A percentile compares a stretch with the other conserved stretches of the same genome.
Conservation (phyloP, 2,888 invertebrate species). For the Torymus texanus region DNA sequence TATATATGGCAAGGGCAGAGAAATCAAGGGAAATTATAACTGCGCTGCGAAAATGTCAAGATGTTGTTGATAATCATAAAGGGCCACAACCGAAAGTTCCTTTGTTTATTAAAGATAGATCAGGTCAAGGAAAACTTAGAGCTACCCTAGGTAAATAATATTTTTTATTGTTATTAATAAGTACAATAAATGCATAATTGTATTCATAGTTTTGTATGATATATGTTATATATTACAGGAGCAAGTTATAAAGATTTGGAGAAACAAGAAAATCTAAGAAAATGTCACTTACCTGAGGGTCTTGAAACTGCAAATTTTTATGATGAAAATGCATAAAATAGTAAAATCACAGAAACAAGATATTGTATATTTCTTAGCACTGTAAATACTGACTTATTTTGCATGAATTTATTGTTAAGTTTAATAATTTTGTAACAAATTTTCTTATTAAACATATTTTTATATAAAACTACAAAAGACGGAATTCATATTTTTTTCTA, state of each 20-base stretch:
- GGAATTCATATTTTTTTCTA: no score
- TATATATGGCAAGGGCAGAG: slow-evolving; percentile 85
- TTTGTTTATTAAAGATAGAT: slow-evolving; percentile 51
- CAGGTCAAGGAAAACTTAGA: slow-evolving; percentile 58
- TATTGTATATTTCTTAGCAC: no score
- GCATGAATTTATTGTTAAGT: no score
- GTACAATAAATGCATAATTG: not conserved
- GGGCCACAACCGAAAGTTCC: slow-evolving; percentile 50
- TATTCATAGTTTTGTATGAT: not conserved
- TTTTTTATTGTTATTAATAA: not conserved
- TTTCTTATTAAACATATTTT: no score
- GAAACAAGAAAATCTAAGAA: slow-evolving; percentile 77
- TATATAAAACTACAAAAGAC: no score
- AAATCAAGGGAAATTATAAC: slow-evolving; percentile 78
- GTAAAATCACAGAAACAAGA: no score
- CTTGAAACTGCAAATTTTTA: slow-evolving; percentile 80
- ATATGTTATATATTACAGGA: slow-evolving; percentile 73
- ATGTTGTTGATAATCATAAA: slow-evolving; percentile 38
- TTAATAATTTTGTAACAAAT: no score
- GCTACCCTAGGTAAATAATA: slow-evolving; percentile 57
- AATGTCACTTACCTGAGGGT: slow-evolving; percentile 81
- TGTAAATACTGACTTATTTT: no score
- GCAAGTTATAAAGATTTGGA: slow-evolving; percentile 78
- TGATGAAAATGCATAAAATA: slow-evolving; percentile 18
- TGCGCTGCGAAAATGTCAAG: slow-evolving; percentile 59